Conservation (phyloP, 2,113 vertebrate species). For the Dasyornis broadbenti region DNA sequence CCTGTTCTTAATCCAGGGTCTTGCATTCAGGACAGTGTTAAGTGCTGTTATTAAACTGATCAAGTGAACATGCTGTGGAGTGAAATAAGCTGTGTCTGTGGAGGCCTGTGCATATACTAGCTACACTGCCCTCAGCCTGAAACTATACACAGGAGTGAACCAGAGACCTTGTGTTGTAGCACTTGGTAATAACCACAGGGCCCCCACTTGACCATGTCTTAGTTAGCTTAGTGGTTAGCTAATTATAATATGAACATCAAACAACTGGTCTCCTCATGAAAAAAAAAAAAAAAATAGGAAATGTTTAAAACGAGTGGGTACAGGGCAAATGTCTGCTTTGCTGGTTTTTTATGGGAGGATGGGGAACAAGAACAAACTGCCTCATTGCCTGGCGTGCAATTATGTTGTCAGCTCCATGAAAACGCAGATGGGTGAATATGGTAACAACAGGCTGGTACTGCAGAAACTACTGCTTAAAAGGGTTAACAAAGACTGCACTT, state of each 20-base stretch:
- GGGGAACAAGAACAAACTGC: not conserved
- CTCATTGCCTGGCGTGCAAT: not conserved
- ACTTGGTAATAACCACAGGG: not conserved
- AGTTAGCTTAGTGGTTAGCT: not conserved
- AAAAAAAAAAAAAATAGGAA: too few relatives aligned
- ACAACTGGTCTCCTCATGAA: not conserved
- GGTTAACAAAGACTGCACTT: not conserved
- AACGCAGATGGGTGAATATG: not conserved
- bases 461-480: not conserved
- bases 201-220: not conserved
- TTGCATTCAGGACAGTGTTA: fast-evolving
- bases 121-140: not conserved
- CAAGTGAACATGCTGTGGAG: not conserved
- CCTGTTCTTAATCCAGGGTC: not conserved
- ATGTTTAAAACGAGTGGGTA: fast-evolving
- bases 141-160: not conserved
- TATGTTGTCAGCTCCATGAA: not conserved
- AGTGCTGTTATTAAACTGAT: not conserved
- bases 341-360: not conserved
- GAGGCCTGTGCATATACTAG: not conserved
- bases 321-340: not conserved
- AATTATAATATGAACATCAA: not conserved
- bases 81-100: not conserved
- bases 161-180: not conserved
- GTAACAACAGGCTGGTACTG: not conserved